phyloP scores from a whole-genome alignment of 1,140 invertebrate species.

The Drosophila cardini region DNA sequence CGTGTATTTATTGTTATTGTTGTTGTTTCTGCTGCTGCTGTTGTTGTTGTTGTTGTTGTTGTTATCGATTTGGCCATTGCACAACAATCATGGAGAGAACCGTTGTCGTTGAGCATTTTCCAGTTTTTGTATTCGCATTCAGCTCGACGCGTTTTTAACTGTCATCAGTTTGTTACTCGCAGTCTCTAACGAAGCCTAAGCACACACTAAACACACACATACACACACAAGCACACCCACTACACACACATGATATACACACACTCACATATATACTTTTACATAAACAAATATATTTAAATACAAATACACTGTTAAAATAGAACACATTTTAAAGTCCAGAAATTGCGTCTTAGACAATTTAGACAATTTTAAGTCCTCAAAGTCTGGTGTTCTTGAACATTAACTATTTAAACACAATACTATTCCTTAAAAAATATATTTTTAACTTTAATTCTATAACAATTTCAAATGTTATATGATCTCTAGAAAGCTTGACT shows the following conservation, averaged over 20 bases:
- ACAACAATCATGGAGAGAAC: constrained; percentile 63
- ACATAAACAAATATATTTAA: too few relatives aligned
- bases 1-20: constrained; percentile 61
- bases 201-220: constrained; percentile 4
- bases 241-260: constrained; percentile 1
- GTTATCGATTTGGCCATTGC: constrained; percentile 72
- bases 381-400: too few relatives aligned
- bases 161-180: constrained; percentile 36
- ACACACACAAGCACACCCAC: too few relatives aligned
- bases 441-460: too few relatives aligned
- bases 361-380: too few relatives aligned
- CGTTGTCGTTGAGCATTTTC: constrained; percentile 35
- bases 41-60: constrained; percentile 27
- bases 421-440: too few relatives aligned
- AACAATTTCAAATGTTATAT: too few relatives aligned
- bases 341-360: too few relatives aligned
- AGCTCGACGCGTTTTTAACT: constrained; percentile 66
- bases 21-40: constrained; percentile 26
- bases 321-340: too few relatives aligned
- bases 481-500: too few relatives aligned
- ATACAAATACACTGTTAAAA: too few relatives aligned
- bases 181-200: constrained; percentile 49
- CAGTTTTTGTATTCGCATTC: constrained; percentile 26
- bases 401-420: too few relatives aligned
- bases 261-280: not conserved